Evolutionary conservation across 2,113 vertebrate genomes (phyloP).

Genomic region (Struthidea cinerea): DNA sequence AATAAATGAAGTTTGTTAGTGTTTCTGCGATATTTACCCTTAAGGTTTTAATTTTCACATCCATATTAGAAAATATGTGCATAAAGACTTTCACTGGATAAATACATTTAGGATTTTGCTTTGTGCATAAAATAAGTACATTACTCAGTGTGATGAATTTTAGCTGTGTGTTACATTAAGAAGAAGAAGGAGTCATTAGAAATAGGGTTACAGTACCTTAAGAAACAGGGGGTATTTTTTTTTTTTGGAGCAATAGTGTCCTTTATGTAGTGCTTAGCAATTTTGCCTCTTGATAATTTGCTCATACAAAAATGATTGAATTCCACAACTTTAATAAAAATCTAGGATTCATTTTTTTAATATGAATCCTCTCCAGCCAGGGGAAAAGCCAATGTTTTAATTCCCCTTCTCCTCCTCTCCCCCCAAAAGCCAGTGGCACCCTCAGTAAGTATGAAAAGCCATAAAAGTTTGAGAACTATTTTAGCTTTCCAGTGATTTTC

Average conservation of each 20-base stretch:
- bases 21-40: slow-evolving; percentile 46
- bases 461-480: slow-evolving; percentile 53
- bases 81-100: slow-evolving; percentile 55
- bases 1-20: slow-evolving; percentile 58
- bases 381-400: background rate
- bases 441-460: slow-evolving; percentile 1
- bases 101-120: slow-evolving; percentile 57
- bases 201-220: background rate
- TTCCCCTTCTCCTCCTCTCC: background rate
- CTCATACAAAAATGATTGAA: background rate
- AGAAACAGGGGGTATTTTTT: background rate
- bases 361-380: background rate
- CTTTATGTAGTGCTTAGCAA: background rate
- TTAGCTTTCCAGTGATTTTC: slow-evolving; percentile 69
- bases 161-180: background rate
- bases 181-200: background rate
- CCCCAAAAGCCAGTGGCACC: background rate
- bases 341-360: background rate
- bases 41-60: slow-evolving; percentile 66
- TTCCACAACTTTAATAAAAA: slow-evolving; percentile 7
- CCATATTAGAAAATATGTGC: slow-evolving; percentile 53
- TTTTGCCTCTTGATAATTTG: background rate
- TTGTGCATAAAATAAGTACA: slow-evolving; percentile 68
- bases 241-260: background rate
- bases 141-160: slow-evolving; percentile 69